Evolutionary conservation across 2,888 invertebrate species (phyloP).

Genomic region (Macropis europaea): DNA sequence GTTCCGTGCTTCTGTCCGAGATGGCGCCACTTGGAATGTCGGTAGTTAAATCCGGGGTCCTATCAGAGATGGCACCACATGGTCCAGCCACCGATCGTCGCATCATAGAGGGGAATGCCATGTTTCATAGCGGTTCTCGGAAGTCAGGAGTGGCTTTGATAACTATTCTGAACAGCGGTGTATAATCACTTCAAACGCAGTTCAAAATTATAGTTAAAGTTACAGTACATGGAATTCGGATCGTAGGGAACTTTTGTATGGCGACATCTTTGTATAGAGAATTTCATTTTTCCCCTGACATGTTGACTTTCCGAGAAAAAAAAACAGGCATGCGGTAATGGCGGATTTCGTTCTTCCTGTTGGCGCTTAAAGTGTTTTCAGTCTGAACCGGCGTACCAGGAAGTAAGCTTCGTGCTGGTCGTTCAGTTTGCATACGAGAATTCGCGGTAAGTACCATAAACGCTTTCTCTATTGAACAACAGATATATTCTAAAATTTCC

Average conservation of each 20-base stretch:
- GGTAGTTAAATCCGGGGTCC: too few species aligned
- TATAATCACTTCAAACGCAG: background rate
- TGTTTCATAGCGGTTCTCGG: too few species aligned
- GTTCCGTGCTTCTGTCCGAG: too few species aligned
- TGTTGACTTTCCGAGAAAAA: background rate
- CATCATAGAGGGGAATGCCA: too few species aligned
- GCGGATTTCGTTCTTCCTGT: conserved; percentile 41
- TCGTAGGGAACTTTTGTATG: background rate
- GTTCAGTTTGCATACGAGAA: background rate
- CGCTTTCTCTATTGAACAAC: background rate
- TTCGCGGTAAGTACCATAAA: conserved; percentile 7
- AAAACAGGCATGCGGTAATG: conserved; percentile 5
- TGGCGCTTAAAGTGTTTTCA: conserved; percentile 37
- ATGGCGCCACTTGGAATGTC: too few species aligned
- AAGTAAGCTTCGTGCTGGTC: background rate
- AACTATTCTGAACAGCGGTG: too few species aligned
- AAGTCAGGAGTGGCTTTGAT: too few species aligned
- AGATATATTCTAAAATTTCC: background rate
- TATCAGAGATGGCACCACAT: too few species aligned
- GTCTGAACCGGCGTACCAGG: conserved; percentile 7
- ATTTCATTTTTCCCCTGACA: background rate
- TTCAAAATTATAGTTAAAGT: background rate
- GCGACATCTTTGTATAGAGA: background rate
- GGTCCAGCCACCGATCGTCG: too few species aligned
- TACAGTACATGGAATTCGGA: background rate